Evolutionary conservation across 2,888 invertebrate species (phyloP).

Genomic region (Pseudeuparius sepicola): DNA sequence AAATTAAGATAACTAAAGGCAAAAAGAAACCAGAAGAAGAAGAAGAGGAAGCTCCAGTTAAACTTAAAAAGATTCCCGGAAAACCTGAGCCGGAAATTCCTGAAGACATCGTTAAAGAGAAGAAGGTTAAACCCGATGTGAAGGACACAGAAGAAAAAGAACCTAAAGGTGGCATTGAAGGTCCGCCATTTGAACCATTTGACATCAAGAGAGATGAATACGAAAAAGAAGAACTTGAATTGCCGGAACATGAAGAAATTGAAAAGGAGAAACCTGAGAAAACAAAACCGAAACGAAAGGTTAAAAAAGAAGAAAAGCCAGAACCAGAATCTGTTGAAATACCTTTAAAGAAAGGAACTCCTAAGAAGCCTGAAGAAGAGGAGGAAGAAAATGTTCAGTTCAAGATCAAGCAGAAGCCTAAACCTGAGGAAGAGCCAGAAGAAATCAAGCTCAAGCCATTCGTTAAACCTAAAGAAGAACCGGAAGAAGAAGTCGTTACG

Average conservation of each 20-base stretch:
- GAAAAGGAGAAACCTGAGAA: conserved; percentile 35
- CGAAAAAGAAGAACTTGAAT: conserved; percentile 33
- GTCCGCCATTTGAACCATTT: conserved; percentile 38
- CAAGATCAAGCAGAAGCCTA: conserved; percentile 24
- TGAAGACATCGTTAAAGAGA: conserved; percentile 26
- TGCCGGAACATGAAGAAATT: conserved; percentile 34
- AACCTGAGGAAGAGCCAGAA: conserved; percentile 29
- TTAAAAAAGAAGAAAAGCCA: conserved; percentile 34
- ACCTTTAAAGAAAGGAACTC: conserved; percentile 26
- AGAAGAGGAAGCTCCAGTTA: conserved; percentile 38
- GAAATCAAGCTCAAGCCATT: conserved; percentile 29
- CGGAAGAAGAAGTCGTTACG: conserved; percentile 15
- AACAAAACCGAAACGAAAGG: conserved; percentile 32
- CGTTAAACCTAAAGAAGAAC: conserved; percentile 23
- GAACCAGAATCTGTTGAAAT: conserved; percentile 25
- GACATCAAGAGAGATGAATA: conserved; percentile 36
- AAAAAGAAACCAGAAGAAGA: conserved; percentile 32
- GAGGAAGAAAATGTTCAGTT: conserved; percentile 27
- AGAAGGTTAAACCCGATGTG: conserved; percentile 28
- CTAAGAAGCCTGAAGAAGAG: conserved; percentile 30
- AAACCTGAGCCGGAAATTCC: conserved; percentile 33
- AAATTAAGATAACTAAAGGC: conserved; percentile 48
- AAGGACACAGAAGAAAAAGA: conserved; percentile 27
- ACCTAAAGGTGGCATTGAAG: conserved; percentile 31
- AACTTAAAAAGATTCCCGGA: conserved; percentile 44